Conservation (phyloP, 2,113 vertebrate species). For the Dromaius novaehollandiae region DNA sequence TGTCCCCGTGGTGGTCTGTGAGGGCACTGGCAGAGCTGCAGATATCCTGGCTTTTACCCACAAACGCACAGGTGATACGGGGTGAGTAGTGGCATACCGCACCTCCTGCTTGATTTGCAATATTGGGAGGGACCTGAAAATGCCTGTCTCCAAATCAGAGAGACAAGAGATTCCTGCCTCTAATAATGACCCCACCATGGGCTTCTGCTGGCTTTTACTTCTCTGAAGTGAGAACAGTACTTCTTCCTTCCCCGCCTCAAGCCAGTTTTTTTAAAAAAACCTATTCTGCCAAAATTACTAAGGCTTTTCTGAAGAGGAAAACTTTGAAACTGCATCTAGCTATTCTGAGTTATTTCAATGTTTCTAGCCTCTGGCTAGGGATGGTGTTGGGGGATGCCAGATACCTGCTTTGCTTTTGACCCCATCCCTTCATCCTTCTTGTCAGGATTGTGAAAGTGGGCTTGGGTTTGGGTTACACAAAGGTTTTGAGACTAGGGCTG, state of each 20-base stretch:
- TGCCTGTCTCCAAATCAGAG: background rate
- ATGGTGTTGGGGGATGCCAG: background rate
- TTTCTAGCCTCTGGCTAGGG: background rate
- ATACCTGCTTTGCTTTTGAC: background rate
- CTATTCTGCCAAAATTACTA: background rate
- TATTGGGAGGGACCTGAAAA: background rate
- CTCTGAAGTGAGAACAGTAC: background rate
- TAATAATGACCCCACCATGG: fast-evolving
- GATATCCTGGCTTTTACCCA: conserved; percentile 92
- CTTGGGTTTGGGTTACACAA: background rate
- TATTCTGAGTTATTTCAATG: background rate
- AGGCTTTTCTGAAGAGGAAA: background rate
- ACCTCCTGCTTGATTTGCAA: background rate
- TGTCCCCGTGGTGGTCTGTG: conserved; percentile 91
- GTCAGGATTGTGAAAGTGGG: background rate
- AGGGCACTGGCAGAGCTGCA: conserved; percentile 93
- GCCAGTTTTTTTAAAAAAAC: background rate
- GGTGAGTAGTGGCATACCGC: conserved; percentile 73
- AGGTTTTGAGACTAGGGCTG: background rate
- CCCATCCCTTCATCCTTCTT: background rate
- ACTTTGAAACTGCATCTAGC: background rate
- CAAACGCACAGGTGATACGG: conserved; percentile 83
- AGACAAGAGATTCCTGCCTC: background rate
- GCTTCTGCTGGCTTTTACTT: background rate
- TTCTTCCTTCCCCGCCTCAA: background rate